Base-by-base conservation (phyloP, 2,888 invertebrate species). In the Zygothrica quintamaculata region DNA sequence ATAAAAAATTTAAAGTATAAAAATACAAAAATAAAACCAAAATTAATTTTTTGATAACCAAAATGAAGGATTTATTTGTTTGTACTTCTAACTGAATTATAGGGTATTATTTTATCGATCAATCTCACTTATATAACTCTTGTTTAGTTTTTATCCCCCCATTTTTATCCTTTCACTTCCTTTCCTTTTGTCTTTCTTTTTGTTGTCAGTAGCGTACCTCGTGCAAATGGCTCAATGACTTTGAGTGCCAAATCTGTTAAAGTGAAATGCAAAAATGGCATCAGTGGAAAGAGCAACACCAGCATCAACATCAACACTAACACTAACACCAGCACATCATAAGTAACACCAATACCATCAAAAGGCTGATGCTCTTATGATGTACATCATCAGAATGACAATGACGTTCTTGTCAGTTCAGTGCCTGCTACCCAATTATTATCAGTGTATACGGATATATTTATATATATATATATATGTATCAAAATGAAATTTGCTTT, bases 141-240 rank as follows among this genome's bases (percentile, higher is more conserved):
- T 62, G 33, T 40, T 61, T 43, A 8, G 25, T n/a, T 51, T 61
- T 37, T 25, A 33, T 39, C 15, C 13, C 9, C n/a, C 12, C 31
- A n/a, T n/a, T n/a, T n/a, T n/a, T n/a, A n/a, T n/a, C n/a, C n/a
- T n/a, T n/a, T 29, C 11, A 7, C n/a, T 15, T 18, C 33, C 13
- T 36, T 43, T 13, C 16, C 26, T 26, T 26, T 26, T 33, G n/a
- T n/a, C n/a, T n/a, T n/a, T n/a, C n/a, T 6, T 13, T n/a, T 36
- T 47, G 37, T 34, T 57, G 69, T 52, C 47, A 52, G 61, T 44
- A 55, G 47, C 43, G 56, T 57, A 53, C 56, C 57, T 62, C 53
- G 40, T 48, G 59, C 65, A 74, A 68, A 74, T 73, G 56, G 55
- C 55, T 74, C 65, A 70, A 65, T 74, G 70, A 70, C 70, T 58